A percentile compares a stretch with the other conserved stretches of the same genome.
Conservation (phyloP, 2,113 vertebrate species). For the Danio rerio region GRCz12tu NC_133186.1:45627501-45628000, state of each 20-base stretch:
- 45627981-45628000: no score
- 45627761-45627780: slow-evolving; percentile 4
- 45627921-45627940: slow-evolving; percentile 60
- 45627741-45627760: background rate
- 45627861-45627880: slow-evolving; percentile 45
- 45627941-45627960: slow-evolving; percentile 52
- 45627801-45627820: slow-evolving; percentile 36
- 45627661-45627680: slow-evolving; percentile 35
- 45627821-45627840: slow-evolving; percentile 52
- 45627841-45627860: slow-evolving; percentile 41
- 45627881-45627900: slow-evolving; percentile 55
- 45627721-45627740: slow-evolving; percentile 1
- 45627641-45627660: background rate
- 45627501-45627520: slow-evolving; percentile 24
- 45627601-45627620: background rate
- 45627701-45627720: background rate
- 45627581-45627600: background rate
- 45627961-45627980: no score
- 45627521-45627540: slow-evolving; percentile 13
- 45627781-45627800: slow-evolving; percentile 12
- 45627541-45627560: background rate
- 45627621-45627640: background rate
- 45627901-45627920: slow-evolving; percentile 47
- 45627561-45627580: slow-evolving; percentile 1
- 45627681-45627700: background rate